phyloP scores from a whole-genome alignment of 2,888 invertebrate genomes.

The Cataglyphis altisquamis region DNA sequence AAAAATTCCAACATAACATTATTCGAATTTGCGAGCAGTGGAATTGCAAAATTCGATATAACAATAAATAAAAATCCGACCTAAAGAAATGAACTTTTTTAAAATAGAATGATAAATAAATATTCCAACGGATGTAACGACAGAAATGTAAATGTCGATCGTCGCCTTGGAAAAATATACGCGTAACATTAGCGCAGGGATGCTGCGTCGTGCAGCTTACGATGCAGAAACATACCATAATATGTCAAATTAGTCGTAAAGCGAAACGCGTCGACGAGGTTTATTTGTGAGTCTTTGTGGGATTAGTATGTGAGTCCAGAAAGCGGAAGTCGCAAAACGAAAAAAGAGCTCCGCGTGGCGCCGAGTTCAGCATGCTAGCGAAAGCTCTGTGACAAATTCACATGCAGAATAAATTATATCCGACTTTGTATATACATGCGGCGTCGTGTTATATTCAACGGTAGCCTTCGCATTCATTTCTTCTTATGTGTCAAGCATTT shows the following conservation, averaged over 20 bases:
- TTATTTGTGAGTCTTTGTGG: slow-evolving; percentile 68
- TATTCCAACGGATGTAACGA: neutral
- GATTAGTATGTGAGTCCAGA: slow-evolving; percentile 61
- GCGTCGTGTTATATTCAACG: slow-evolving; percentile 28
- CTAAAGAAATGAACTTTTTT: neutral
- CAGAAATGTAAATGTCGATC: slow-evolving; percentile 19
- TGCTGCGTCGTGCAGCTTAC: neutral
- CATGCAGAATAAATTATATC: slow-evolving; percentile 71
- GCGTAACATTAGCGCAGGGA: neutral
- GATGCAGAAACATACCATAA: slow-evolving; percentile 39
- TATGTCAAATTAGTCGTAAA: slow-evolving; percentile 49
- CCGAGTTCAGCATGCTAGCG: slow-evolving; percentile 57
- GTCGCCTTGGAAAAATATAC: slow-evolving; percentile 32
- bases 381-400: slow-evolving; percentile 59
- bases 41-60: neutral
- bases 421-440: slow-evolving; percentile 29
- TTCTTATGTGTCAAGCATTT: slow-evolving; percentile 3
- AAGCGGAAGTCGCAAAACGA: slow-evolving; percentile 64
- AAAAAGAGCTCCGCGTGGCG: slow-evolving; percentile 42
- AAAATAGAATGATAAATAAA: slow-evolving; percentile 29
- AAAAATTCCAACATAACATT: neutral
- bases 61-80: neutral
- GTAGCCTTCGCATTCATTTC: slow-evolving; percentile 17
- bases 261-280: slow-evolving; percentile 30
- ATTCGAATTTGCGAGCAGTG: too few relatives aligned